Base-by-base conservation (phyloP, 2,113 vertebrate genomes). In the Phalacrocorax brasilianus region DNA sequence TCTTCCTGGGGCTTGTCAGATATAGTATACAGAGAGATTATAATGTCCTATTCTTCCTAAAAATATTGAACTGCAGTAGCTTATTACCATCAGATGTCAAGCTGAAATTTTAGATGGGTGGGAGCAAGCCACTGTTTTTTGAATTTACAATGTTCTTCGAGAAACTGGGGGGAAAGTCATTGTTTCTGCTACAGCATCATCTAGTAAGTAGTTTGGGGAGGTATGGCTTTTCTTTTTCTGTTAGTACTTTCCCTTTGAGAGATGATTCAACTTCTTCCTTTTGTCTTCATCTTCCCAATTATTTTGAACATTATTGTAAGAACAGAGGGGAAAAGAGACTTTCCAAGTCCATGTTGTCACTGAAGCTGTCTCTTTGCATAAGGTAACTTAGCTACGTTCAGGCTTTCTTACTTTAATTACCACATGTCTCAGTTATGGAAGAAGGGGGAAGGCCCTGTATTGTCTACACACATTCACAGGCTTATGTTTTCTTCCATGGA, bases 331-430 rank as follows among this genome's bases (percentile, higher is more conserved):
- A 66, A 92, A 21, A 66, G 50, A 93, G 68, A 44, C 58, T 65
- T 89, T 72, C 53, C 42, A 42, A 53, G 58, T 33, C 74, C 20
- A 1, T 27, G 28, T 85, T 88, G 88, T 89, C 67, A 65, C 65
- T 53, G 63, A 63, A 58, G 53, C 74, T 88, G 68, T 93, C 88
- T 77, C 50, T 90, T 67, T 93, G 27, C 61, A 45, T 85, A 85
- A 72, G 30, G 59, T 88, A 89, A 66, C 88, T 73, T 71, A 72
- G 73, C 72, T 78, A 26, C 44, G 10, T 61, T 72, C 80, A 81
- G 59, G 50, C 53, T 94, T 91, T 76, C 32, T 87, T 92, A 61
- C 83, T 68, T 40, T 93, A 88, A 88, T 93, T 95, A 70, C 62
- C 58, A 77, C 49, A 44, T 82, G 53, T 80, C 77, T 93, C 65